These are phyloP conservation scores for Alces alces DNA, from an alignment of 2,113 vertebrate species.

Conservation along the genomic window DNA sequence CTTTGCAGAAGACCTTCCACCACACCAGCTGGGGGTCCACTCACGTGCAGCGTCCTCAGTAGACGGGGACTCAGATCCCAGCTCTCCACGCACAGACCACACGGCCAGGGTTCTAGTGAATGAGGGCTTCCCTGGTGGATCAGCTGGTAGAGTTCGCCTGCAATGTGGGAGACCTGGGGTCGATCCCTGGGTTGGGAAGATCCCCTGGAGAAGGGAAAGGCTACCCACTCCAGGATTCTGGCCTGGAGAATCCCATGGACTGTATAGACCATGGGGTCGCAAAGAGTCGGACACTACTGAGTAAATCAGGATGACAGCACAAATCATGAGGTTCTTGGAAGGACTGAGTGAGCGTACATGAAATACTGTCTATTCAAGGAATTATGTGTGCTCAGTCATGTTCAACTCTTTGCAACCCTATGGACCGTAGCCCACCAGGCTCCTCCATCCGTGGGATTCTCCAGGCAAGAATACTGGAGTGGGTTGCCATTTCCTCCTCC, in stretches of 20 bases:
- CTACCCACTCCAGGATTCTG: neutral
- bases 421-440: neutral
- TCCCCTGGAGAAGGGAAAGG: neutral
- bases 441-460: neutral
- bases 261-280: no score
- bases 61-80: neutral
- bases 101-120: fast-evolving
- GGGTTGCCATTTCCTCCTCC: neutral
- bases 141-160: neutral
- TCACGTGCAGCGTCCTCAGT: fast-evolving
- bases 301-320: neutral
- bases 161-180: neutral
- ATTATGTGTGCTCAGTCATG: neutral
- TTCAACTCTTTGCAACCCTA: neutral
- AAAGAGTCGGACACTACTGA: no score
- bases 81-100: fast-evolving
- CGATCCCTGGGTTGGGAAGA: neutral
- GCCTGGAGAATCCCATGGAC: no score
- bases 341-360: neutral
- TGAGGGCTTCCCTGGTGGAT: neutral
- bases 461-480: neutral
- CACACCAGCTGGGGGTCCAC: neutral
- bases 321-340: neutral
- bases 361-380: neutral
- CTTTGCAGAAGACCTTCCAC: neutral